These are phyloP conservation scores for Sorex araneus DNA, from an alignment of 2,113 vertebrate species.

Conservation along the genomic window DNA sequence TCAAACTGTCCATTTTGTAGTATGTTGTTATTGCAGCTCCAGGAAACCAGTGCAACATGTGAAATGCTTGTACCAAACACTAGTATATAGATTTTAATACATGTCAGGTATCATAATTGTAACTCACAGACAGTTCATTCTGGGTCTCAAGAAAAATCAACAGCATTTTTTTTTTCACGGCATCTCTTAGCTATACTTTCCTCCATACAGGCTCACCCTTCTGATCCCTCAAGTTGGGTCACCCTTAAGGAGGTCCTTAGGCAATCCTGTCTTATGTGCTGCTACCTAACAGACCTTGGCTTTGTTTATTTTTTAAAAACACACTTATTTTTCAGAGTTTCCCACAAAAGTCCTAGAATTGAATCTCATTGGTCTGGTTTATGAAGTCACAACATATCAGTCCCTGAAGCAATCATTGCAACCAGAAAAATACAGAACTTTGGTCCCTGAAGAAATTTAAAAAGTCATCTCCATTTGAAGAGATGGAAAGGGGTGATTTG, in stretches of 20 bases:
- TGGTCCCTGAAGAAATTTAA: neutral
- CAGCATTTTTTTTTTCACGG: neutral
- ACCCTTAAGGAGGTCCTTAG: neutral
- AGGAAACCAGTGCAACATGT: neutral
- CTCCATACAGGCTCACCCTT: rapidly evolving
- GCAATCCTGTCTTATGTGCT: neutral
- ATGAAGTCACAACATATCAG: neutral
- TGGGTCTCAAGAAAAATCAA: neutral
- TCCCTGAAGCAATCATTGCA: neutral
- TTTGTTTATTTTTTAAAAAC: neutral
- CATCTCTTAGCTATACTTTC: neutral
- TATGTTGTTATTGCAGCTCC: neutral
- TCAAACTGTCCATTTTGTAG: neutral
- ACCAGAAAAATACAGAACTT: neutral
- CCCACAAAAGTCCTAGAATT: neutral
- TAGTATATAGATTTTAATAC: neutral
- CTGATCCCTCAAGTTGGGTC: neutral
- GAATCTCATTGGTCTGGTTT: neutral
- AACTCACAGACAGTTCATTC: neutral
- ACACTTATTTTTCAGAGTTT: neutral
- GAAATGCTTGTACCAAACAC: neutral
- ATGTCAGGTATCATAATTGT: neutral
- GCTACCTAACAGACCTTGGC: neutral
- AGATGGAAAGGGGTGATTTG: no score
- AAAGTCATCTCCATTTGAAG: neutral